Base-by-base conservation (phyloP, 2,888 invertebrate genomes). In the Ichneumoninae sp. region DNA sequence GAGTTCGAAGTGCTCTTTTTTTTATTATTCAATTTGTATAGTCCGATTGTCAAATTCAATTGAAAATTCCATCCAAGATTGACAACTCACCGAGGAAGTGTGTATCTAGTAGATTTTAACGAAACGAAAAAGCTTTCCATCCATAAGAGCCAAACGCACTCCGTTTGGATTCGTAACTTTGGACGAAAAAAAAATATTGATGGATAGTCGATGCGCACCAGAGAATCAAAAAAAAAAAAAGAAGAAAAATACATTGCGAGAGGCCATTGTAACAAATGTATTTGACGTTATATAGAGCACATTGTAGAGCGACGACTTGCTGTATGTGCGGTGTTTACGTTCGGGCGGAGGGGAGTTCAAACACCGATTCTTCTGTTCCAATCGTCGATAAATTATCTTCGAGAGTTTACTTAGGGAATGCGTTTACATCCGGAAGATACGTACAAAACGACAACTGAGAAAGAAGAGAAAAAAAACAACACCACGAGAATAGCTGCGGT, bases 251-350 rank as follows among this genome's bases (percentile, higher is more conserved):
- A 79, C 78, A 79, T 84, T 81, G 84, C 81, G 79, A 66, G 81
- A 84, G 81, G 84, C 81, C 81, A 84, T 84, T 84, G 75, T 84
- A 84, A 78, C 78, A 84, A 82, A 84, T 84, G 84, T 84, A 81
- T 84, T 84, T 81, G 81, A 84, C 81, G 81, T 74, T 79, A 57
- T 79, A 79, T 81, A 84, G 81, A 71, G 40, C 77, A 77, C 75
- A 84, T 70, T 65, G 81, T 74, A 70, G 74, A 70, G 77, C 52
- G 69, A 81, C 65, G 50, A 52, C 62, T 36, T 47, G 60, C 40
- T n/a, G 36, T 66, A 30, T 65, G 66, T 30, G 36, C 47, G 44
- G 62, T 79, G 70, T 83, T 40, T 83, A 74, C 74, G 62, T 65
- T 79, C 68, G 62, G 52, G 40, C 40, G 13, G 47, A 62, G 40